These are phyloP conservation scores for Trissolcus japonicus DNA, from an alignment of 2,888 invertebrate genomes.

Conservation along the genomic window DNA sequence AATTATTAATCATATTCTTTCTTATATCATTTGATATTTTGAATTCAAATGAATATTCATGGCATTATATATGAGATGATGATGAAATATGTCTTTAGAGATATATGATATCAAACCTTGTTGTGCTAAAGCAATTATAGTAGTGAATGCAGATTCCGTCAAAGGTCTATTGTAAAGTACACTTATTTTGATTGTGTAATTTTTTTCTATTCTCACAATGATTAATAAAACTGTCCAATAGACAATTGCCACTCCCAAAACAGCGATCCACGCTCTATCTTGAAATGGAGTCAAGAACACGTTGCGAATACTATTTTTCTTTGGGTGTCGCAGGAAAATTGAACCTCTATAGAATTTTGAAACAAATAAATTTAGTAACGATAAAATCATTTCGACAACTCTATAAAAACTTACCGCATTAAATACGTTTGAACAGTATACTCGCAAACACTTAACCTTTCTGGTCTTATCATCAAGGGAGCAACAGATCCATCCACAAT, in stretches of 20 bases:
- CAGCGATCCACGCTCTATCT: constrained; percentile 79
- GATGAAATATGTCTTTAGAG: no score
- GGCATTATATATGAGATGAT: no score
- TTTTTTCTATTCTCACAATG: constrained; percentile 59
- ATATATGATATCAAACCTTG: constrained; percentile 71
- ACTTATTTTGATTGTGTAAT: neutral
- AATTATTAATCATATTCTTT: no score
- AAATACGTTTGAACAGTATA: constrained; percentile 82
- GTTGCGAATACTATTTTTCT: constrained; percentile 79
- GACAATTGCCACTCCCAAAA: constrained; percentile 70
- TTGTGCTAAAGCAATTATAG: constrained; percentile 76
- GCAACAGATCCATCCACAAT: constrained; percentile 82
- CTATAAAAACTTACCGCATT: constrained; percentile 77
- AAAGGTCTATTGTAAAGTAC: constrained; percentile 53
- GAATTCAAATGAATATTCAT: no score
- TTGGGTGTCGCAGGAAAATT: constrained; percentile 84
- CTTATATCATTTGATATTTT: no score
- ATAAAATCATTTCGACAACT: no score
- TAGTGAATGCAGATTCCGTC: constrained; percentile 71
- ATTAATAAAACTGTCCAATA: constrained; percentile 61
- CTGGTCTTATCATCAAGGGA: constrained; percentile 80
- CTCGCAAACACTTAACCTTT: constrained; percentile 79
- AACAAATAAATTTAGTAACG: no score
- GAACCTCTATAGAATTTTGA: constrained; percentile 76
- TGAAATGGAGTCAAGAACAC: constrained; percentile 82